These are phyloP conservation scores for Spilogale gracilis DNA, from an alignment of 2,113 vertebrate species.

Conservation along the genomic window DNA sequence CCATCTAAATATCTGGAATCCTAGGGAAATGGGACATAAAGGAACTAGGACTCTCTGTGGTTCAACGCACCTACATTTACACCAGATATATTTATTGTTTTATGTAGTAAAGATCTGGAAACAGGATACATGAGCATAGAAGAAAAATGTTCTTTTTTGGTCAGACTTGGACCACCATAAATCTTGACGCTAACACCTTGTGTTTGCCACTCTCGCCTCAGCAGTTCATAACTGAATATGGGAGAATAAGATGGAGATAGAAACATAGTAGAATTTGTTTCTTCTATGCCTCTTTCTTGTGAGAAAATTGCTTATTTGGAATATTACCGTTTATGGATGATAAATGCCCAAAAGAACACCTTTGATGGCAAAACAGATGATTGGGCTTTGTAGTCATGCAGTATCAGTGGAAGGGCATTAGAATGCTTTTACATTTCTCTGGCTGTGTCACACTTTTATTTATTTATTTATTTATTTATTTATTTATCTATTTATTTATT, in stretches of 20 bases:
- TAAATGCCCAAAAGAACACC: background rate
- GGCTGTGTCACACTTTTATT: background rate
- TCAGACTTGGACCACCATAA: background rate
- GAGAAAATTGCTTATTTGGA: background rate
- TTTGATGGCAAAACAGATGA: background rate
- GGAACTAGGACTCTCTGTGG: background rate
- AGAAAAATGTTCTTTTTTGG: background rate
- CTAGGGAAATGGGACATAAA: background rate
- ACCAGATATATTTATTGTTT: background rate
- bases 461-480: too few species aligned
- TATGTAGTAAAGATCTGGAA: background rate
- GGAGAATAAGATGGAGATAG: background rate
- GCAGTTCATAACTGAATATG: background rate
- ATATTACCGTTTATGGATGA: background rate
- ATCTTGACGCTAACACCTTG: background rate
- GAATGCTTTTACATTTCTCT: constrained; percentile 5
- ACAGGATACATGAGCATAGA: background rate
- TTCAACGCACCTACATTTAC: background rate
- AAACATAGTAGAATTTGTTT: background rate
- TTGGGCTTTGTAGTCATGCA: fast-evolving
- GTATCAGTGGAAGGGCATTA: background rate
- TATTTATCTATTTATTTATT: too few species aligned
- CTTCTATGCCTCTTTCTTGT: background rate
- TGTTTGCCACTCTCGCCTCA: background rate
- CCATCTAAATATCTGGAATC: background rate